Evolutionary conservation across 2,888 invertebrate species (phyloP), one percentile per base, ranked within the genome.

Genomic region (Ennomos fuscantarius): DNA sequence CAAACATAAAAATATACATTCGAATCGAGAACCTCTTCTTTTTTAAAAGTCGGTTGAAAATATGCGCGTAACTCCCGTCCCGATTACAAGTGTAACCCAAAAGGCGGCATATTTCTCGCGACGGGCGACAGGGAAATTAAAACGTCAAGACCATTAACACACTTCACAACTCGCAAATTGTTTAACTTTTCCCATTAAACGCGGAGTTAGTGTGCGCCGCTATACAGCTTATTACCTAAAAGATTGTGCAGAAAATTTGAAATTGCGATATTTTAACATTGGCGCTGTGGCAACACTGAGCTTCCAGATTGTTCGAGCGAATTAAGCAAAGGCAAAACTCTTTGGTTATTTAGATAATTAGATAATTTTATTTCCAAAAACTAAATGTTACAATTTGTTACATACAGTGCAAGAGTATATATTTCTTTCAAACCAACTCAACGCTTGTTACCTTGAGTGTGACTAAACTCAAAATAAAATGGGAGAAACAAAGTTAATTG

Each of bases 181-280:
- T 82, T 83, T 81, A 84, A 85, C 81, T 84, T 84, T 84, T 74
- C 80, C 79, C 80, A 84, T 84, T 81, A 82, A 79, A 77, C 68
- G 62, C 62, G 66, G 65, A 73, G 72, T 74, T 69, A 58, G 65
- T 65, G 54, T 57, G 43, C 60, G 56, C 57, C 52, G 65, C 66
- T 73, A 63, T 73, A 70, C 62, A 65, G 74, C 74, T 75, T 78
- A 76, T 78, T 74, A 70, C 70, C 66, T 70, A 67, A 72, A 66
- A 66, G 47, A 66, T 63, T 61, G 63, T 55, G 45, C 24, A 12
- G 46, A 46, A 57, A 53, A 53, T 62, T 63, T 60, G 37, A 54
- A 45, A 36, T 51, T 12, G 55, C 11, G n/a, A 46, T 60, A 35
- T 45, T 60, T 41, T 39, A 50, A 37, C 45, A 43, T 31, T 44